Evolutionary conservation across 2,113 vertebrate genomes (phyloP).

Genomic region (Lycaon pictus): DNA sequence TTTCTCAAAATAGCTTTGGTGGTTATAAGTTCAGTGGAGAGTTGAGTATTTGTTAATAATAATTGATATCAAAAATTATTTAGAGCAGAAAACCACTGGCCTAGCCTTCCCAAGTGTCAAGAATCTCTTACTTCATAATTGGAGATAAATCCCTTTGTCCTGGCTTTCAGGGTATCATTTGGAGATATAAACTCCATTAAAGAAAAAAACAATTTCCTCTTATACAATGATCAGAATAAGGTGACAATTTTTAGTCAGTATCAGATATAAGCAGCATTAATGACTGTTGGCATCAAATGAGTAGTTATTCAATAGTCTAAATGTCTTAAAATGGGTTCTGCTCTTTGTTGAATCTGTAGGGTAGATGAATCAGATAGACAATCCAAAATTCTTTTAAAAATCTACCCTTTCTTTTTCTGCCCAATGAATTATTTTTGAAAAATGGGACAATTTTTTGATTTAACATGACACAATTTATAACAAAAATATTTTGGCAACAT

Average conservation of each 20-base stretch:
- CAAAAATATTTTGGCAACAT: neutral
- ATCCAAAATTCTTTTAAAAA: no score
- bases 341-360: no score
- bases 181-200: no score
- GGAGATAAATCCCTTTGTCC: neutral
- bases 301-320: neutral
- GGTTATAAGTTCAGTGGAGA: neutral
- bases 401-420: no score
- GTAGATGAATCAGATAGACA: no score
- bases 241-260: neutral
- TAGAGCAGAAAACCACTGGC: conserved; percentile 2
- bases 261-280: neutral
- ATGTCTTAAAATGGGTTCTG: no score
- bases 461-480: no score
- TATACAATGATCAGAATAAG: neutral
- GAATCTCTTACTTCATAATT: neutral
- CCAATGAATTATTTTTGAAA: no score
- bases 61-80: conserved; percentile 9
- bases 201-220: neutral
- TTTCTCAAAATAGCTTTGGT: conserved; percentile 5
- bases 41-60: neutral
- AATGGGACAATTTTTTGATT: no score
- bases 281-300: neutral
- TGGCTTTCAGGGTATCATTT: neutral
- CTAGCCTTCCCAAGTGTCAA: neutral